Conservation (phyloP, 2,113 vertebrate genomes). For the Cettia cetti region DNA sequence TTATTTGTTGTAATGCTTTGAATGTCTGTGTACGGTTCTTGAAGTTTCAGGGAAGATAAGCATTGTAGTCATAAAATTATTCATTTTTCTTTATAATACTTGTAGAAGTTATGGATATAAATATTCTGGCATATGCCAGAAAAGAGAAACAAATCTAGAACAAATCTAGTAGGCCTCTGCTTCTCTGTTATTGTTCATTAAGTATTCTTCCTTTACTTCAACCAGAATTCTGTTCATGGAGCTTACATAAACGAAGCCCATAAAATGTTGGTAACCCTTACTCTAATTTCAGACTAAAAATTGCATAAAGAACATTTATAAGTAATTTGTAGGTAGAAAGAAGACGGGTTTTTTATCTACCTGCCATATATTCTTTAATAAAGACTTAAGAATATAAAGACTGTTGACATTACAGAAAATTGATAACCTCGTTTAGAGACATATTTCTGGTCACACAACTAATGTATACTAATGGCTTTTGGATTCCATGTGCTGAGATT, state of each 20-base stretch:
- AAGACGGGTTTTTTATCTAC: neutral
- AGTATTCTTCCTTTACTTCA: neutral
- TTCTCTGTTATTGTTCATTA: neutral
- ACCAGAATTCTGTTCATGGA: neutral
- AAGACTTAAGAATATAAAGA: neutral
- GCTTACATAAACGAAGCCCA: neutral
- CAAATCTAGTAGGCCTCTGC: neutral
- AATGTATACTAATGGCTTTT: neutral
- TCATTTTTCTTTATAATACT: neutral
- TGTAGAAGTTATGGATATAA: neutral
- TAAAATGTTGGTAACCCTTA: neutral
- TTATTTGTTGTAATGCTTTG: conserved; percentile 21
- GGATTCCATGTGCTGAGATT: neutral
- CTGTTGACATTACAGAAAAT: neutral
- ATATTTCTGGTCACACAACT: neutral
- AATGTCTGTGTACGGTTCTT: neutral
- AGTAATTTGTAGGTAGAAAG: neutral
- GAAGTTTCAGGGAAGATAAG: neutral
- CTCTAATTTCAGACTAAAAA: neutral
- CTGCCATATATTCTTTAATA: neutral
- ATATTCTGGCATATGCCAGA: neutral
- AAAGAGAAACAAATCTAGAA: neutral
- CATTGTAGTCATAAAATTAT: conserved; percentile 4
- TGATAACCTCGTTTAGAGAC: neutral
- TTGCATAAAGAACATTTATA: neutral